These are phyloP conservation scores for Mesochorus sp. DNA, from an alignment of 2,888 invertebrate species.

Conservation along the genomic window DNA sequence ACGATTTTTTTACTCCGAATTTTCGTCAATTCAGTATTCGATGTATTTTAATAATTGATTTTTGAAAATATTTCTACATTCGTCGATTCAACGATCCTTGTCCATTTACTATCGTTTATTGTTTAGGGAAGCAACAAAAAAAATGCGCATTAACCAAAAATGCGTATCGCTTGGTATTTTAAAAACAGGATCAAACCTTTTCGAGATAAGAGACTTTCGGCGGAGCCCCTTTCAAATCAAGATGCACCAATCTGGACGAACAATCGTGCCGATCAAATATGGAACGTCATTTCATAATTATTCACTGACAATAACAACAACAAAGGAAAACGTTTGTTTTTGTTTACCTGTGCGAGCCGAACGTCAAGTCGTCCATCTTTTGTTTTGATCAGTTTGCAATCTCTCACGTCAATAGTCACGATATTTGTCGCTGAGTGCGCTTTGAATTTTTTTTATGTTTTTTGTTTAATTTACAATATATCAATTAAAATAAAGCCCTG, in stretches of 20 bases:
- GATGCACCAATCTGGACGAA: constrained; percentile 85
- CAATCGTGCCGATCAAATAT: constrained; percentile 66
- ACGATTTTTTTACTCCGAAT: too few species aligned
- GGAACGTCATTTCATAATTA: constrained; percentile 43
- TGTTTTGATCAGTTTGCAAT: constrained; percentile 16
- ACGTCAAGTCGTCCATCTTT: constrained; percentile 82
- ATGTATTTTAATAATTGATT: neutral
- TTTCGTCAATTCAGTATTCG: too few species aligned
- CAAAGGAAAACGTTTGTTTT: constrained; percentile 49
- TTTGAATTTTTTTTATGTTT: neutral
- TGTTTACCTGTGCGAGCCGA: constrained; percentile 83
- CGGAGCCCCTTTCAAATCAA: constrained; percentile 90
- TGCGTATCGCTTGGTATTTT: neutral
- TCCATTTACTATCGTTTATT: too few species aligned
- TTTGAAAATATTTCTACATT: too few species aligned
- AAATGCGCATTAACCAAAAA: neutral
- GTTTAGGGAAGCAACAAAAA: too few species aligned
- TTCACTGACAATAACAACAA: constrained; percentile 45
- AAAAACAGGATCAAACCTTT: constrained; percentile 81
- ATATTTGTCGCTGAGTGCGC: too few species aligned
- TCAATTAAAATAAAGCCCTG: neutral
- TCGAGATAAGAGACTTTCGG: constrained; percentile 85
- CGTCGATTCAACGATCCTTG: too few species aligned
- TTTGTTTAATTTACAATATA: neutral
- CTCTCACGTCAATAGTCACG: too few species aligned